A percentile compares a stretch with the other conserved stretches of the same genome.
Evolutionary conservation across 2,888 invertebrate genomes (phyloP).

Genomic region (Matsumyia berberina): DNA sequence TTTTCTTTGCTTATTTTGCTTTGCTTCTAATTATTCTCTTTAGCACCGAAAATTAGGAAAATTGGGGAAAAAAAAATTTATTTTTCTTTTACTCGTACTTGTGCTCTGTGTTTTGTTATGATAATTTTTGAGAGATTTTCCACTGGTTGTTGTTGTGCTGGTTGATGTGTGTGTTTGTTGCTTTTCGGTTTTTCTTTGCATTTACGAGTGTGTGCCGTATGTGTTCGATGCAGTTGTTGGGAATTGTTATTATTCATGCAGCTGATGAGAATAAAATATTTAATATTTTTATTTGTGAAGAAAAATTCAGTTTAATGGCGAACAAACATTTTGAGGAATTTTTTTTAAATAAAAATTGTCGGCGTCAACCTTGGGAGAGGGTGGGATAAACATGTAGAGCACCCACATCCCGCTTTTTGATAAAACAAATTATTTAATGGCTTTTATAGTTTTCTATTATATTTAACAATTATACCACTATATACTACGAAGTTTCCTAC

Average conservation of each 20-base stretch:
- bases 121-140: constrained; percentile 48
- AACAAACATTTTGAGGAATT: neutral
- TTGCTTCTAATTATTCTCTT: constrained; percentile 32
- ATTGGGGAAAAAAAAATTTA: too few relatives aligned
- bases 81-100: constrained; percentile 21
- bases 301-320: too few relatives aligned
- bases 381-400: too few relatives aligned
- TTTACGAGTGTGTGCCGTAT: constrained; percentile 10
- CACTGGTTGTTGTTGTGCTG: constrained; percentile 47
- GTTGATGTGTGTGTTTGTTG: neutral
- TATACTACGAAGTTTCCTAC: too few relatives aligned
- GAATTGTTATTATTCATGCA: constrained; percentile 58
- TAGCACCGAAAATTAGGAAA: constrained; percentile 39
- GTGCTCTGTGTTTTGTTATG: constrained; percentile 37
- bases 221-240: constrained; percentile 32
- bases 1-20: constrained; percentile 7
- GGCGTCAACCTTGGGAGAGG: constrained; percentile 32
- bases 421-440: too few relatives aligned
- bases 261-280: constrained; percentile 33
- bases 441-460: too few relatives aligned
- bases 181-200: constrained; percentile 3
- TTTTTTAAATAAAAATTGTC: neutral
- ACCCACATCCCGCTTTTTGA: too few relatives aligned
- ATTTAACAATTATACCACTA: too few relatives aligned
- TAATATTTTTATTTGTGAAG: neutral